These are phyloP conservation scores for Bruchidius siliquastri DNA, from an alignment of 2,888 invertebrate genomes.

Conservation along the genomic window DNA sequence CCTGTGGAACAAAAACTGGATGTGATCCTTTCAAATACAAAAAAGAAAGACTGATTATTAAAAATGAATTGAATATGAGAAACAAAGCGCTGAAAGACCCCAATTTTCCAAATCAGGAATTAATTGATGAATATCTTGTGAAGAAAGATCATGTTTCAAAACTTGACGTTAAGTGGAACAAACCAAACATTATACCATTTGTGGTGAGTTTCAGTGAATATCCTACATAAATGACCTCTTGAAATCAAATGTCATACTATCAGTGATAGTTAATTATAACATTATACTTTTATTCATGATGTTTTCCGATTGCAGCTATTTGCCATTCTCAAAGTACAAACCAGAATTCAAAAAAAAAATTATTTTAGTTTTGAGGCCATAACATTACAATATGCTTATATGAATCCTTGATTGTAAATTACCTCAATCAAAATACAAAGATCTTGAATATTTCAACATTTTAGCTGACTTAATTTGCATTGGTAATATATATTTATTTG, in stretches of 20 bases:
- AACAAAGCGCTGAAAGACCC: conserved; percentile 60
- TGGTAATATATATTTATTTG: too few species aligned
- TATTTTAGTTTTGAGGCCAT: too few species aligned
- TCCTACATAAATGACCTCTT: not conserved
- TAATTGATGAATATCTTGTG: conserved; percentile 69
- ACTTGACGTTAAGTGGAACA: conserved; percentile 56
- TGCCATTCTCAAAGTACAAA: too few species aligned
- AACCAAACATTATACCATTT: conserved; percentile 67
- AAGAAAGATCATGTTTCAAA: conserved; percentile 53
- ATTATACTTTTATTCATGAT: too few species aligned
- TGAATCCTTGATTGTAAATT: too few species aligned
- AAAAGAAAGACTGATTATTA: conserved; percentile 58
- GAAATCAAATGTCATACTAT: not conserved
- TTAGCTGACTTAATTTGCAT: too few species aligned
- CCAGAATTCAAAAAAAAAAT: too few species aligned
- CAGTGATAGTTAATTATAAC: too few species aligned
- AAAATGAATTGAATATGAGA: conserved; percentile 65
- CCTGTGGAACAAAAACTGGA: conserved; percentile 58
- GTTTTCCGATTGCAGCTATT: too few species aligned
- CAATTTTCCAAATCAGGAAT: conserved; percentile 66
- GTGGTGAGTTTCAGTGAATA: conserved; percentile 50
- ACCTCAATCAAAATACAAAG: too few species aligned
- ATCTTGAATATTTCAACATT: too few species aligned
- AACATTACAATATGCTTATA: too few species aligned
- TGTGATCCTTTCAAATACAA: conserved; percentile 59